Evolutionary conservation across 2,113 vertebrate genomes (phyloP), one percentile per base, ranked within the genome.

Genomic region (Hemibagrus wyckioides): DNA sequence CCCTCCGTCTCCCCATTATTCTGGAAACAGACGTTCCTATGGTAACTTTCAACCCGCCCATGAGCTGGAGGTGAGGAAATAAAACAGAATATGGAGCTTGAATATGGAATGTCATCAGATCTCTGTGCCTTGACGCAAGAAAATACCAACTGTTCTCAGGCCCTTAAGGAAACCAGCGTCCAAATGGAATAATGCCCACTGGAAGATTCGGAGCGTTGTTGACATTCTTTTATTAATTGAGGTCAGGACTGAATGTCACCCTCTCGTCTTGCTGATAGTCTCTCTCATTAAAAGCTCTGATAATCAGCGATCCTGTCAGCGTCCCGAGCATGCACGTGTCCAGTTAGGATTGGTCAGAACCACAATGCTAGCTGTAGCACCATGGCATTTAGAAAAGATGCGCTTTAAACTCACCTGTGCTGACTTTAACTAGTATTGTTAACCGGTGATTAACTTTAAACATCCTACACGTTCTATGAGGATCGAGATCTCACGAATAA

Each of bases 11-110:
- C 15, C 36, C 15, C 57, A 79, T 80, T 81, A 83, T 71, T 87
- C 83, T 84, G 75, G 81, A 82, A 87, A 88, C 82, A 89, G 83
- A 30, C 82, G 85, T 89, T 90, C 77, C 88, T 88, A 90, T 92
- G 88, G 90, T 88, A 90, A 91, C 89, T 89, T 86, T 57, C 15
- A 79, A 48, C 23, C 19, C 54, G 79, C 63, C 59, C 48, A 90
- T 83, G 48, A 54, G 75, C 80, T 67, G 69, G n/a, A 48, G 57
- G 33, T 41, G 54, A 57, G 67, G 41, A 56, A 48, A 76, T 48
- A 71, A 50, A 56, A 65, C 77, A 67, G 8, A 59, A 90, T 44
- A 33, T 41, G 39, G 6, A 21, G 50, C 77, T 23, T 10, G 44
- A 76, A 83, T 84, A 77, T 50, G 83, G 56, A 81, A 89, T 69